These are phyloP conservation scores for Ceratitis capitata DNA, from an alignment of 1,140 invertebrate genomes.

Conservation along the genomic window DNA sequence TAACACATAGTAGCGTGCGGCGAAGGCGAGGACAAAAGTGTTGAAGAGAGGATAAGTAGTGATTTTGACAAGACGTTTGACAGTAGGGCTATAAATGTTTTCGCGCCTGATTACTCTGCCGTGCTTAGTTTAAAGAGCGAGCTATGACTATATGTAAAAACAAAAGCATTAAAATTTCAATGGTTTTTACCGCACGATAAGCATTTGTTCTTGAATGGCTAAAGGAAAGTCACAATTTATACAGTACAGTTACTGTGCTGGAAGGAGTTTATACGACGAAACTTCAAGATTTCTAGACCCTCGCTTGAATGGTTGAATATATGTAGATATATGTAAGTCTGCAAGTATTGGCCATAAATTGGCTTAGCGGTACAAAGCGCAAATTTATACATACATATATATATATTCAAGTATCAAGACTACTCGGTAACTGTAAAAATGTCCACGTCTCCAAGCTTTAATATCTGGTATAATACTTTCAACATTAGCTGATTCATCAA, in stretches of 20 bases:
- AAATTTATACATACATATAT: neutral
- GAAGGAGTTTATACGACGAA: too few species aligned
- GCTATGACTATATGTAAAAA: conserved; percentile 8
- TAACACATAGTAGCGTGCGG: neutral
- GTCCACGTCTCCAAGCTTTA: neutral
- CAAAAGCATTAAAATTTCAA: neutral
- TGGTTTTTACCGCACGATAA: neutral
- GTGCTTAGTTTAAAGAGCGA: neutral
- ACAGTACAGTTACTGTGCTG: neutral
- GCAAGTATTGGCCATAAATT: too few species aligned
- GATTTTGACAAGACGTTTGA: conserved; percentile 13
- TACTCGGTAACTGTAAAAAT: neutral
- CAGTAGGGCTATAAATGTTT: neutral
- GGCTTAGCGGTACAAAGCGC: too few species aligned
- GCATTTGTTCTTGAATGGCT: neutral
- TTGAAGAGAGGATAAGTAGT: neutral
- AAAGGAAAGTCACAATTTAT: neutral
- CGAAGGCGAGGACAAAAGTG: neutral
- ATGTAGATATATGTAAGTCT: too few species aligned
- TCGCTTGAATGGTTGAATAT: too few species aligned
- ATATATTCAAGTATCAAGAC: neutral
- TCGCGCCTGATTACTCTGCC: neutral
- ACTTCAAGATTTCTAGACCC: too few species aligned
- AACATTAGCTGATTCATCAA: neutral
- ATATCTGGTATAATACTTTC: neutral